phyloP scores from a whole-genome alignment of 2,888 invertebrate species.

The Hypercompe scribonia region DNA sequence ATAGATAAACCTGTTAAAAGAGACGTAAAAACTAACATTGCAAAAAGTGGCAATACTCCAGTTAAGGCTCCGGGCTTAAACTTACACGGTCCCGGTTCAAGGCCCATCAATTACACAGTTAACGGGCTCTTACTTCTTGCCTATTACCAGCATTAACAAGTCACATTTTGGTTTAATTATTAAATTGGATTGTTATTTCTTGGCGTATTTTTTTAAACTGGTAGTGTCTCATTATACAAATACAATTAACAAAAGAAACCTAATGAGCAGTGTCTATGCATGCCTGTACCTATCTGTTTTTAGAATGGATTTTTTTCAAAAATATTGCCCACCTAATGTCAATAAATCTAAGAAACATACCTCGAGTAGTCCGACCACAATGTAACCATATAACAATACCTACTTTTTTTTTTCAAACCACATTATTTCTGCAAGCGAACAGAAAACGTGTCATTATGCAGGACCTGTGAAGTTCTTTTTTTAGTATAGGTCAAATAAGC shows the following conservation, averaged over 20 bases:
- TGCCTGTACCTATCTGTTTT: not conserved
- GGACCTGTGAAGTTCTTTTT: slow-evolving; percentile 31
- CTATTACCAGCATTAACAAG: not conserved
- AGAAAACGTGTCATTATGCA: slow-evolving; percentile 34
- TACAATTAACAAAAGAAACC: not conserved
- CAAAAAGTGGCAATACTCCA: not conserved
- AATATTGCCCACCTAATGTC: not conserved
- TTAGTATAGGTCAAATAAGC: slow-evolving; percentile 37
- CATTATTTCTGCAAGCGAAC: slow-evolving; percentile 29
- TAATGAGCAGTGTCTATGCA: not conserved
- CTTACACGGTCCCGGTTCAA: not conserved
- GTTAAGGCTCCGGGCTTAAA: not conserved
- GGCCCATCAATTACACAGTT: not conserved
- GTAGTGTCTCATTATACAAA: not conserved
- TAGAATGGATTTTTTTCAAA: not conserved
- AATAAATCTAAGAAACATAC: slow-evolving; percentile 27
- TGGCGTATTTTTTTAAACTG: not conserved
- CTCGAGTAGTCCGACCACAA: slow-evolving; percentile 32
- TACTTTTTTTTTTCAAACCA: slow-evolving; percentile 30
- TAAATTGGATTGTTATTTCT: not conserved
- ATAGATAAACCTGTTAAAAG: not conserved
- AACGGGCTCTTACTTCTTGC: not conserved
- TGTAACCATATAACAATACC: slow-evolving; percentile 9
- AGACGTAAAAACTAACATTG: not conserved
- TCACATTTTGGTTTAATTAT: not conserved